phyloP scores from a whole-genome alignment of 2,113 vertebrate genomes.

The Neomonachus schauinslandi region DNA sequence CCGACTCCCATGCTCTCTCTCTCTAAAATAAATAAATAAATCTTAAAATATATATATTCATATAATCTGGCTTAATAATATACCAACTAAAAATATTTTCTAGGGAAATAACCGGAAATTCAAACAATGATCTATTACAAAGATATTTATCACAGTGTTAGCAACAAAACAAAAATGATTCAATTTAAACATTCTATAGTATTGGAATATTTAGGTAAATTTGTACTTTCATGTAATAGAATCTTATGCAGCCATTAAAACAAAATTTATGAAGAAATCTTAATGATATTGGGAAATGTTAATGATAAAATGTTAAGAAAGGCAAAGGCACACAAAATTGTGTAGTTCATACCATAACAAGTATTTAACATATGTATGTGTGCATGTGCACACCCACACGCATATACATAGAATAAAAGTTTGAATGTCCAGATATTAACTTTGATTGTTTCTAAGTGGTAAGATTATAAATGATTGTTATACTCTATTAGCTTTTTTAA shows the following conservation, averaged over 20 bases:
- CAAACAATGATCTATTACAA: not conserved
- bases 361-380: not conserved
- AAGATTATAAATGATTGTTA: not conserved
- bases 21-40: not conserved
- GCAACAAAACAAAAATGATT: conserved; percentile 6
- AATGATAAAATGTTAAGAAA: not conserved
- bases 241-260: not conserved
- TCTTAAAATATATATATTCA: not conserved
- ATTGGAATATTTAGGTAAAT: not conserved
- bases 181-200: not conserved
- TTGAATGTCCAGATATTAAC: not conserved
- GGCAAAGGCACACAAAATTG: not conserved
- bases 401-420: not conserved
- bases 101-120: conserved; percentile 10
- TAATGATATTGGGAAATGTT: not conserved
- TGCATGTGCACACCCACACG: not conserved
- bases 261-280: not conserved
- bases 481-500: not conserved
- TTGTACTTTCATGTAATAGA: not conserved
- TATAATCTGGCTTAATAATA: not conserved
- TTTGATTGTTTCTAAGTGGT: not conserved
- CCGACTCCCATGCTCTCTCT: not conserved
- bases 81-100: not conserved
- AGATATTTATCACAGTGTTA: not conserved
- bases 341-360: not conserved